Evolutionary conservation across 2,888 invertebrate species (phyloP).

Genomic region (Zhuqinia jingwanae): DNA sequence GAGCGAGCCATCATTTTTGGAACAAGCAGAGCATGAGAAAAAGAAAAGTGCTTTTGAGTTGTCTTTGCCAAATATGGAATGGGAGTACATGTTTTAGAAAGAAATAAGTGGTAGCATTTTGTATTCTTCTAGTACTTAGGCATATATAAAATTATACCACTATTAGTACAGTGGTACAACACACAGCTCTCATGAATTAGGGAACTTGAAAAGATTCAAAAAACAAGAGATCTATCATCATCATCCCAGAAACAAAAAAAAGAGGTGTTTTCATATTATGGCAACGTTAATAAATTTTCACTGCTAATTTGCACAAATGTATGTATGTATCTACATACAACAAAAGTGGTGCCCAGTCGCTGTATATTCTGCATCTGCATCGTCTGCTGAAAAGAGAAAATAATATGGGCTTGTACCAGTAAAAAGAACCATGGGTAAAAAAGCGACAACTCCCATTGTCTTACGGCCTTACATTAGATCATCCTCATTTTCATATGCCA

Average conservation of each 20-base stretch:
- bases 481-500: conserved; percentile 31
- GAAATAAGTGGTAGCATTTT: conserved; percentile 65
- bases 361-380: background rate
- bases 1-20: conserved; percentile 45
- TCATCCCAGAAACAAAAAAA: conserved; percentile 16
- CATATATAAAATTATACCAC: too few relatives aligned
- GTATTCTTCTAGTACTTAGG: conserved; percentile 34
- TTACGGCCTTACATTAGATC: conserved; percentile 65
- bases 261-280: conserved; percentile 64
- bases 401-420: background rate
- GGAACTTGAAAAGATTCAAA: background rate
- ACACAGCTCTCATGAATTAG: too few relatives aligned
- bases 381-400: background rate
- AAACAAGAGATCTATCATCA: background rate
- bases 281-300: conserved; percentile 65
- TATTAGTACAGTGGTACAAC: too few relatives aligned
- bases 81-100: conserved; percentile 67
- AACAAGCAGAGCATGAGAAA: conserved; percentile 50
- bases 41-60: conserved; percentile 53
- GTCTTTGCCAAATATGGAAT: conserved; percentile 65
- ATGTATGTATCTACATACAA: too few relatives aligned
- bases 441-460: conserved; percentile 69
- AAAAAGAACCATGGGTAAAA: conserved; percentile 35
- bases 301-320: conserved; percentile 60
- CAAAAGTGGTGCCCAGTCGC: background rate